Evolutionary conservation across 1,140 invertebrate species (phyloP).

Genomic region (Drosophila eugracilis): DNA sequence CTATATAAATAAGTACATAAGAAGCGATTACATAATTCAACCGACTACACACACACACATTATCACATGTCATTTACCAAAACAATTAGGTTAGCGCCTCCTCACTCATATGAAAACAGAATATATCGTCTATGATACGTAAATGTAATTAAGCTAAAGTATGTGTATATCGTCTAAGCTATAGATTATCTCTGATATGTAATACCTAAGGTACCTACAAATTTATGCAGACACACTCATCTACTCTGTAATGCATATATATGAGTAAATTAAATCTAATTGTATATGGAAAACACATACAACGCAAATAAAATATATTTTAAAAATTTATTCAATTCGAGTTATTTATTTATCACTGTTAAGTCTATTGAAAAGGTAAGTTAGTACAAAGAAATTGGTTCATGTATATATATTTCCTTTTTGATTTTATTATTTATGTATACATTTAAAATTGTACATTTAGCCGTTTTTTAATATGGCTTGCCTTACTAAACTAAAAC

Average conservation of each 20-base stretch:
- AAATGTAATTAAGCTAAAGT: conserved; percentile 71
- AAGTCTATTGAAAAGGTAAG: not conserved
- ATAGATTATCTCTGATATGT: conserved; percentile 72
- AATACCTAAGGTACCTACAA: conserved; percentile 81
- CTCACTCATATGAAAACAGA: conserved; percentile 31
- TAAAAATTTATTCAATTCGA: conserved; percentile 50
- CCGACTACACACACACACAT: conserved; percentile 4
- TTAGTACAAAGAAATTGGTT: not conserved
- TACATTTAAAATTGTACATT: conserved; percentile 51
- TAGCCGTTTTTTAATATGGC: conserved; percentile 14
- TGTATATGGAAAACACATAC: conserved; percentile 65
- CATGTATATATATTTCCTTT: not conserved
- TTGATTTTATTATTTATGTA: conserved; percentile 42
- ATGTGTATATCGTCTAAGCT: conserved; percentile 48
- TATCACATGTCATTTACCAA: conserved; percentile 32
- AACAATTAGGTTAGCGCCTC: conserved; percentile 31
- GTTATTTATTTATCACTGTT: not conserved
- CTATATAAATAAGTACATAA: conserved; percentile 51
- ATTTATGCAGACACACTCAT: conserved; percentile 76
- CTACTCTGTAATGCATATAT: conserved; percentile 58
- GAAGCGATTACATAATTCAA: not conserved
- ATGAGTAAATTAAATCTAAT: conserved; percentile 56
- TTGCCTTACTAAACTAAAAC: conserved; percentile 33
- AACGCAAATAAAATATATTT: conserved; percentile 78
- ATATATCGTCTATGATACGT: conserved; percentile 60